These are phyloP conservation scores for Bubo scandiacus DNA, from an alignment of 2,113 vertebrate species.

Conservation along the genomic window DNA sequence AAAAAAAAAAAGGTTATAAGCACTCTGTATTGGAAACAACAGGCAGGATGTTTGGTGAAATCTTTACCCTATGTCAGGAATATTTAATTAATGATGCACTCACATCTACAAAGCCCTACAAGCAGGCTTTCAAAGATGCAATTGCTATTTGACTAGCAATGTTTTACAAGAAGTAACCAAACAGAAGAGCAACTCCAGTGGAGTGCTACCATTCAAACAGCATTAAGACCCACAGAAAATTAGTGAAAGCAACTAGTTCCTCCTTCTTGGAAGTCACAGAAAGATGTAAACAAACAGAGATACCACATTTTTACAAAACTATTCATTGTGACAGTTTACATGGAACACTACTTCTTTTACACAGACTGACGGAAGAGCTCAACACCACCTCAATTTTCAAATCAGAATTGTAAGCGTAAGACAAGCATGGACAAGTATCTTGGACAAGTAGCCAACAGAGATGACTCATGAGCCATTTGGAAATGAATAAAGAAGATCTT, in stretches of 20 bases:
- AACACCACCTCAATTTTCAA: fast-evolving
- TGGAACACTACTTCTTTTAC: background rate
- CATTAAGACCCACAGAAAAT: background rate
- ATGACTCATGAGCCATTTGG: background rate
- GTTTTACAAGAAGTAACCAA: background rate
- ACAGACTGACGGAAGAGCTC: background rate
- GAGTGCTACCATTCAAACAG: background rate
- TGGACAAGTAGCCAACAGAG: background rate
- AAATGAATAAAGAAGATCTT: background rate
- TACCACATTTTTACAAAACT: background rate
- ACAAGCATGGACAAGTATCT: background rate
- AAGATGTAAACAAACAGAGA: background rate
- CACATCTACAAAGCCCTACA: background rate
- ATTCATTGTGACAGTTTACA: background rate
- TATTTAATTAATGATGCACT: background rate
- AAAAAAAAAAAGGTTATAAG: background rate
- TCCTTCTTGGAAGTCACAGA: background rate
- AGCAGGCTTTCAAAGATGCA: background rate
- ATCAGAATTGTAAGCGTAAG: background rate
- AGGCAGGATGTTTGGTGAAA: background rate
- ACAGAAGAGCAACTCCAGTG: background rate
- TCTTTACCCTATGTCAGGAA: background rate
- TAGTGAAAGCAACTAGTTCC: background rate
- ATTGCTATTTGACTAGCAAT: too few relatives aligned
- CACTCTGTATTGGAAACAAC: background rate